phyloP scores from a whole-genome alignment of 2,888 invertebrate species.

The Drosophila niveifrons region DNA sequence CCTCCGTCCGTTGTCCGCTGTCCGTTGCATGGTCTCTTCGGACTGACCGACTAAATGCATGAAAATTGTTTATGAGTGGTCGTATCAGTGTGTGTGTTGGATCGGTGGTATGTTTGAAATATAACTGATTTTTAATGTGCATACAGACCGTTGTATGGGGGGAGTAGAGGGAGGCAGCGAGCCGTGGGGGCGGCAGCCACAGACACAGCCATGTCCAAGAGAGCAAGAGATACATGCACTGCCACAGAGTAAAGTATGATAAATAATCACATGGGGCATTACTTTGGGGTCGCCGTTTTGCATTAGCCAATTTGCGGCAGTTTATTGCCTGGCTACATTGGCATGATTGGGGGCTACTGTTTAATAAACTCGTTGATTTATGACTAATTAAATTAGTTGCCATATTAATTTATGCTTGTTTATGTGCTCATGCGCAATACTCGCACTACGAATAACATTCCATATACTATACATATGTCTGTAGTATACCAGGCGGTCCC shows the following conservation, averaged over 20 bases:
- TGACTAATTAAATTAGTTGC: constrained; percentile 78
- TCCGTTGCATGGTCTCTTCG: constrained; percentile 17
- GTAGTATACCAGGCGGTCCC: background rate
- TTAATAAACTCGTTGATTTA: constrained; percentile 81
- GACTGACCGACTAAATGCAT: constrained; percentile 61
- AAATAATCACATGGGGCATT: constrained; percentile 69
- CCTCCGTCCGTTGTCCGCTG: background rate
- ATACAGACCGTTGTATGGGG: constrained; percentile 27
- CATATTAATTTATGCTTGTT: constrained; percentile 76
- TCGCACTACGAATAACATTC: background rate
- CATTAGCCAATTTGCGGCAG: constrained; percentile 80
- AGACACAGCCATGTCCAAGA: background rate
- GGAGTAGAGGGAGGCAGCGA: background rate
- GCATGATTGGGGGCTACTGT: constrained; percentile 78
- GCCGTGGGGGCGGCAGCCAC: constrained; percentile 28
- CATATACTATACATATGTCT: too few relatives aligned
- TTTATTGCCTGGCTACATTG: constrained; percentile 71
- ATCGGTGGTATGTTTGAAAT: constrained; percentile 66
- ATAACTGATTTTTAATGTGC: constrained; percentile 78
- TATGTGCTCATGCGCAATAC: constrained; percentile 65
- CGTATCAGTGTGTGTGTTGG: constrained; percentile 42
- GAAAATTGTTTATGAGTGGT: constrained; percentile 74
- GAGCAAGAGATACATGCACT: constrained; percentile 3
- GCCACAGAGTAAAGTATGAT: constrained; percentile 45
- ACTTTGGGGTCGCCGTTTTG: constrained; percentile 70